Evolutionary conservation across 1,140 invertebrate genomes (phyloP), one percentile per base, ranked within the genome.

Genomic region (Odontomachus brunneus): DNA sequence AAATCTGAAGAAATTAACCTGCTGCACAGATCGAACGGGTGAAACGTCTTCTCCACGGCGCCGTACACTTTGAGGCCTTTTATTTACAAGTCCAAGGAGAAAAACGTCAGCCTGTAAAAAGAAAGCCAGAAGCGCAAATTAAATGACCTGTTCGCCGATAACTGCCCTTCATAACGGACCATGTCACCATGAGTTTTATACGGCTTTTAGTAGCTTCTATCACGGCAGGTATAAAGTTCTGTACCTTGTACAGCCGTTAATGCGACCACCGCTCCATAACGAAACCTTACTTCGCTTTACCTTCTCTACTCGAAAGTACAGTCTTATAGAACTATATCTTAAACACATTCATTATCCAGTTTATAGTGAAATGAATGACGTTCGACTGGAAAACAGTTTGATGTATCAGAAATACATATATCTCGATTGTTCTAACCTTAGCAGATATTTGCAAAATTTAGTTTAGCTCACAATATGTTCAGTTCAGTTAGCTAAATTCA

Each of bases 61-160:
- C 93, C 93, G 94, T 93, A 94, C 94, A 94, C 93, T 94, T 94
- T 94, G 94, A 94, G 85, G 94, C 94, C 94, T 94, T 94, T 94
- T 94, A 83, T 92, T 91, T 90, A 92, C 91, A 90, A 84, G 84
- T 92, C 84, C 84, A 75, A 69, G 85, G 90, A 84, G 86, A 89
- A 92, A 94, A 93, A 90, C 84, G 66, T 93, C 93, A 94, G 93
- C 93, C 94, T 94, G 90, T 14, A 91, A 94, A 81, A 83, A 88
- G 89, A 88, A 88, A 85, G 76, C 17, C 80, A 57, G 59, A 80
- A 81, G 84, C 69, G 33, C n/a, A 74, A 66, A 91, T 90, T 90
- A 91, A 90, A 87, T 72, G 83, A 44, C 63, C 66, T 63, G 65
- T 72, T 82, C 66, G 65, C 74, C 73, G 73, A 91, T 86, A 85